These are phyloP conservation scores for Idaea straminata DNA, from an alignment of 2,888 invertebrate species.

Conservation along the genomic window DNA sequence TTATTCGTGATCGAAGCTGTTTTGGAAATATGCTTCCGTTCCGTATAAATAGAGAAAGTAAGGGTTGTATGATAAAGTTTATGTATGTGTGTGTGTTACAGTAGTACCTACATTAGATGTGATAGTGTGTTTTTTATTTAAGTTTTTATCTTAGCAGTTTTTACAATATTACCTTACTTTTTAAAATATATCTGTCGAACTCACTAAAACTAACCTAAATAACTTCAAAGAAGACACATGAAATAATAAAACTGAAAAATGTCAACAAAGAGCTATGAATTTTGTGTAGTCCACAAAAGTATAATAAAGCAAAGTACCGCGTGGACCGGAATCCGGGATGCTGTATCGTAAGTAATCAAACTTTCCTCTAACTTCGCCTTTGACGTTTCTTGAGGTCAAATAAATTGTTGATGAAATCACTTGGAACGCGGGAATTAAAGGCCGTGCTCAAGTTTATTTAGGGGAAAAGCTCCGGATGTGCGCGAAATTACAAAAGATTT, in stretches of 20 bases:
- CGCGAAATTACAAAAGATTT: not conserved
- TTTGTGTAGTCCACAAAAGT: constrained; percentile 15
- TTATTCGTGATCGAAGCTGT: not conserved
- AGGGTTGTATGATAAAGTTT: not conserved
- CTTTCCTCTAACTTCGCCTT: not conserved
- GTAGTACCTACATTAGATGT: not conserved
- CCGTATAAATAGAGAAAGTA: not conserved
- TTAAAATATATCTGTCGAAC: not conserved
- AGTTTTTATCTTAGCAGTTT: too few relatives aligned
- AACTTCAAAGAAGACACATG: not conserved
- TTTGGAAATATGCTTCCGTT: constrained; percentile 1
- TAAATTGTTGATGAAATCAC: not conserved
- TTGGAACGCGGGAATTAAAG: not conserved
- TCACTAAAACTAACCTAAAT: not conserved
- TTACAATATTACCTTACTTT: too few relatives aligned
- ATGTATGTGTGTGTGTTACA: not conserved
- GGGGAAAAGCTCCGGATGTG: not conserved
- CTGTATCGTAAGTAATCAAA: constrained; percentile 8
- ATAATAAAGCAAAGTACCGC: constrained; percentile 19
- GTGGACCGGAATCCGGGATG: constrained; percentile 3
- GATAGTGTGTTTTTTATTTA: not conserved
- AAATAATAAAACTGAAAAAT: constrained; percentile 12
- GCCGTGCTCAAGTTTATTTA: not conserved
- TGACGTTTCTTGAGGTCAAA: not conserved
- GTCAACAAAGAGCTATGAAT: constrained; percentile 8